Conservation (phyloP, 2,113 vertebrate species). For the Excalfactoria chinensis region DNA sequence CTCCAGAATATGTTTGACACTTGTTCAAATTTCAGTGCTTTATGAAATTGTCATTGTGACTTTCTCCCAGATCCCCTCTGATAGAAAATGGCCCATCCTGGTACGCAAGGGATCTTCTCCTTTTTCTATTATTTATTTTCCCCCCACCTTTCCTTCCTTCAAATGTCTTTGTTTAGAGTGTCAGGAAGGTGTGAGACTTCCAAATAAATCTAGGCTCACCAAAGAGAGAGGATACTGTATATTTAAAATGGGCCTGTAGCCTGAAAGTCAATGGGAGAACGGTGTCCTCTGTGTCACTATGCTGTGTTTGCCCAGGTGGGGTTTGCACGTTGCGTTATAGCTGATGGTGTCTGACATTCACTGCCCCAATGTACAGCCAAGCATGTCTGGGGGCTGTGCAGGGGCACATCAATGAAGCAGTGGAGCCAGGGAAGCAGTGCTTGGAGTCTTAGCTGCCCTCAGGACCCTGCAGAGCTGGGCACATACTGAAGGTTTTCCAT, state of each 20-base stretch:
- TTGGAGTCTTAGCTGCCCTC: accelerated
- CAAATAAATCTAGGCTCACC: not conserved
- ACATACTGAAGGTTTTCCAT: too few species aligned
- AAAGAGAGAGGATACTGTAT: not conserved
- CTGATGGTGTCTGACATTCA: not conserved
- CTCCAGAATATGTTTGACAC: accelerated
- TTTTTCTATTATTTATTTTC: not conserved
- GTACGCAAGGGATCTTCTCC: not conserved
- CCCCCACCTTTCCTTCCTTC: not conserved
- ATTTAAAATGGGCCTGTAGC: not conserved
- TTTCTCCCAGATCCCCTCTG: not conserved
- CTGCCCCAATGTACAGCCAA: accelerated
- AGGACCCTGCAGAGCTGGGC: not conserved
- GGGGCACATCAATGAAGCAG: not conserved
- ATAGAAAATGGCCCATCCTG: not conserved
- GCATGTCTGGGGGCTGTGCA: not conserved
- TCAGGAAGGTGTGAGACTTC: not conserved
- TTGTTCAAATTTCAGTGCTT: not conserved
- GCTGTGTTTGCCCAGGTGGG: not conserved
- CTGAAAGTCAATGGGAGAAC: not conserved
- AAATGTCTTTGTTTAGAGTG: not conserved
- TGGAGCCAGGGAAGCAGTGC: too few species aligned
- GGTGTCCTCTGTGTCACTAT: not conserved
- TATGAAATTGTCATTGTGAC: not conserved
- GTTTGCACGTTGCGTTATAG: not conserved